Evolutionary conservation across 2,888 invertebrate species (phyloP).

Genomic region (Muscina levida): DNA sequence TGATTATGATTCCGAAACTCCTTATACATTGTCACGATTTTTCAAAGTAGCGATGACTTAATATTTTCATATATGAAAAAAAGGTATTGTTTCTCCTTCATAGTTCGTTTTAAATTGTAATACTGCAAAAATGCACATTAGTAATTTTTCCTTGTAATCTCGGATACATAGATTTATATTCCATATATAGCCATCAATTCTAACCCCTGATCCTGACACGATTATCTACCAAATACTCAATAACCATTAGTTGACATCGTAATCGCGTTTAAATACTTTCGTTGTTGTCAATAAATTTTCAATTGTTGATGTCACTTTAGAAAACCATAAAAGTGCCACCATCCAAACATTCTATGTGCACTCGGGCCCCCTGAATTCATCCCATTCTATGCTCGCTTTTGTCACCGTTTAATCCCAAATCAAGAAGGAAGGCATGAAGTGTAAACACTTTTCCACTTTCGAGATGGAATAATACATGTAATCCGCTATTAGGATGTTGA

Average conservation of each 20-base stretch:
- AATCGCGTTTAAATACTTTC: constrained; percentile 70
- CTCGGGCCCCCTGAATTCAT: not conserved
- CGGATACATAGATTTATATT: no score
- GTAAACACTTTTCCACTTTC: constrained; percentile 61
- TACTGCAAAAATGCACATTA: no score
- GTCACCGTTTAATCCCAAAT: not conserved
- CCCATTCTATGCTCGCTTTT: not conserved
- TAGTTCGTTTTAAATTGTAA: no score
- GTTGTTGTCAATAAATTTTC: constrained; percentile 74
- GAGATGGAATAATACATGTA: constrained; percentile 76
- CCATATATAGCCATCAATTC: no score
- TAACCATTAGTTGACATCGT: constrained; percentile 67
- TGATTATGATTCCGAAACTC: no score
- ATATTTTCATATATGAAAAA: no score
- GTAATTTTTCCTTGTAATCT: no score
- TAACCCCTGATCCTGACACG: no score
- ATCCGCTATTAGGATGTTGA: constrained; percentile 76
- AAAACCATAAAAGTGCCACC: constrained; percentile 3
- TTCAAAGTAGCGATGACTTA: no score
- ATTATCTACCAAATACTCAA: constrained; percentile 17
- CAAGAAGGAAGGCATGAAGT: constrained; percentile 29
- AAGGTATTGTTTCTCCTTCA: no score
- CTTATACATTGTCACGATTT: no score
- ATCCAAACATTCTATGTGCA: not conserved
- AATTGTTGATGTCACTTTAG: constrained; percentile 23